These are phyloP conservation scores for Clepsis dumicolana DNA, from an alignment of 2,888 invertebrate genomes.

Conservation along the genomic window DNA sequence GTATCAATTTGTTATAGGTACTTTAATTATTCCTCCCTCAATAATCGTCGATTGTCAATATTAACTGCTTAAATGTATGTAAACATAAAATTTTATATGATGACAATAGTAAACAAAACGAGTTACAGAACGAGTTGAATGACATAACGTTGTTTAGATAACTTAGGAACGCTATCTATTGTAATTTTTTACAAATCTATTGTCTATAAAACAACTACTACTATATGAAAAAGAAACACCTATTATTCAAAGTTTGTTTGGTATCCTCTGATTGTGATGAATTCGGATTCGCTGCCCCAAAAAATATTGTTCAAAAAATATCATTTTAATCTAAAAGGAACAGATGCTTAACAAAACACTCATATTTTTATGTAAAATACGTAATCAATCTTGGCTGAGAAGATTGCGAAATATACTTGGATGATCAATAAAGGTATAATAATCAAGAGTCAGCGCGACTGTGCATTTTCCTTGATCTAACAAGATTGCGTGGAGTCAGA, in stretches of 20 bases:
- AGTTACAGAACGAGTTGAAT: no score
- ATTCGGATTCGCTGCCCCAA: background rate
- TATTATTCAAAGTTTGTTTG: background rate
- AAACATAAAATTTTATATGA: no score
- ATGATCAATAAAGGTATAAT: constrained; percentile 41
- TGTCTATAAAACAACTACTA: no score
- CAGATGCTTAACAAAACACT: background rate
- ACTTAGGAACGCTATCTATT: no score
- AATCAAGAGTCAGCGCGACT: constrained; percentile 39
- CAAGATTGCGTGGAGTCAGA: constrained; percentile 36
- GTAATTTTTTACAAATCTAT: no score
- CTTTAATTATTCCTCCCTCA: no score
- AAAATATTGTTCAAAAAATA: background rate
- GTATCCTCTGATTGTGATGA: background rate
- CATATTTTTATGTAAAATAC: constrained; percentile 19
- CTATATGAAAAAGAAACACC: no score
- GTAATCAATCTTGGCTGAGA: constrained; percentile 34
- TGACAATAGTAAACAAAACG: no score
- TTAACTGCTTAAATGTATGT: no score
- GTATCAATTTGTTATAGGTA: no score
- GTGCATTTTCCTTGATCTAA: constrained; percentile 37
- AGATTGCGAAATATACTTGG: constrained; percentile 33
- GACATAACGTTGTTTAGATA: no score
- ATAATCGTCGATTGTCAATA: no score
- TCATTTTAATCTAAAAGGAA: background rate